These are phyloP conservation scores for Chelonus formosanus DNA, from an alignment of 2,888 invertebrate genomes.

Conservation along the genomic window DNA sequence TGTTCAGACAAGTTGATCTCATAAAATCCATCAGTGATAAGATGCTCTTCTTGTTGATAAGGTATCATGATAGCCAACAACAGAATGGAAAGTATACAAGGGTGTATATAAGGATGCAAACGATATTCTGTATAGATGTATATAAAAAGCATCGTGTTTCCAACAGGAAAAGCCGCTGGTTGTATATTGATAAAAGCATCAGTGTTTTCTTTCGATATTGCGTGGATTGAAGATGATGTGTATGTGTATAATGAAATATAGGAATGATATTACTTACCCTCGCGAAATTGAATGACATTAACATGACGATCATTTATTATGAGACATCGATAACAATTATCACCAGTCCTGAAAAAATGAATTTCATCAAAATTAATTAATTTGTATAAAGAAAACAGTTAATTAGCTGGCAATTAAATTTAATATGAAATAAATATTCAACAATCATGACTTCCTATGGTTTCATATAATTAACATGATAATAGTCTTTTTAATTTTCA, in stretches of 20 bases:
- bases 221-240: background rate
- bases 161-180: background rate
- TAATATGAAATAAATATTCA: no score
- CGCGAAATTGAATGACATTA: slow-evolving; percentile 70
- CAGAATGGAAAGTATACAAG: slow-evolving; percentile 34
- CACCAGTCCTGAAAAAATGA: slow-evolving; percentile 56
- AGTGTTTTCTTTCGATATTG: slow-evolving; percentile 23
- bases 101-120: slow-evolving; percentile 8
- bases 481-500: no score
- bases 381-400: background rate
- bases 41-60: slow-evolving; percentile 51
- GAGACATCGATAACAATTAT: slow-evolving; percentile 67
- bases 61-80: slow-evolving; percentile 33
- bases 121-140: slow-evolving; percentile 15
- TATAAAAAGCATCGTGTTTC: slow-evolving; percentile 30
- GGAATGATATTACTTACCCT: slow-evolving; percentile 65
- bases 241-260: slow-evolving; percentile 3
- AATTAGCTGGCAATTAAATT: background rate
- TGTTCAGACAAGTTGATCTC: slow-evolving; percentile 36
- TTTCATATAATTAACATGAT: no score
- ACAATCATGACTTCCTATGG: no score
- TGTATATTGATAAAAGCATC: slow-evolving; percentile 20
- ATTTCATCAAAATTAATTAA: background rate
- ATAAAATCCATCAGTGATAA: slow-evolving; percentile 41
- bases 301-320: slow-evolving; percentile 68